A percentile compares a stretch with the other conserved stretches of the same genome.
These are phyloP conservation scores for Falco punctatus DNA, from an alignment of 2,113 vertebrate species.

Conservation along the genomic window DNA sequence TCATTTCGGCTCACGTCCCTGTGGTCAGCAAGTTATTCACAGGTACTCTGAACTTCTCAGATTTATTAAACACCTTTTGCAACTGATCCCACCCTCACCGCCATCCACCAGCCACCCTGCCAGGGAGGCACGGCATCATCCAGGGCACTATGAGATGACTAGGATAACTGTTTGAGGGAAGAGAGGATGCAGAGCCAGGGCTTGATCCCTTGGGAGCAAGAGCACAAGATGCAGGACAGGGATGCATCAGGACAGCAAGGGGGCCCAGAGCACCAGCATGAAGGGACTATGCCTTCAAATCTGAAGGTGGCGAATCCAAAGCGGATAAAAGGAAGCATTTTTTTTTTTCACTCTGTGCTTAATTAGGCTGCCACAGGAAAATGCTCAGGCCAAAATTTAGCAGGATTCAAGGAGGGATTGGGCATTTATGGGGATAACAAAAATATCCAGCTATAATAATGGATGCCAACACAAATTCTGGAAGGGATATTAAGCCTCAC, in stretches of 20 bases:
- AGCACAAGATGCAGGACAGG: background rate
- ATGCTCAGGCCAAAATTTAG: constrained; percentile 34
- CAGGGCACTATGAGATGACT: background rate
- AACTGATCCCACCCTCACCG: accelerated
- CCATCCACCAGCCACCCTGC: background rate
- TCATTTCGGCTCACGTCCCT: accelerated
- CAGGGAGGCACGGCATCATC: background rate
- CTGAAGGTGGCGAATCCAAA: background rate
- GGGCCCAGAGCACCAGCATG: background rate
- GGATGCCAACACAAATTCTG: constrained; percentile 52
- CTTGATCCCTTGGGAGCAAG: background rate
- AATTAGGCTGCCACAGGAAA: constrained; percentile 65
- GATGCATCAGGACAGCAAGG: accelerated
- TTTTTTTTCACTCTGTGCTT: background rate
- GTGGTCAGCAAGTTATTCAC: accelerated
- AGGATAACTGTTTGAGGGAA: background rate
- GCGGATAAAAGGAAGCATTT: background rate
- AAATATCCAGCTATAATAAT: constrained; percentile 42
- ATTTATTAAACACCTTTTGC: background rate
- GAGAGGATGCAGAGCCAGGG: background rate
- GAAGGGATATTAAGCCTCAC: constrained; percentile 59
- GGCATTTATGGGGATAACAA: constrained; percentile 12
- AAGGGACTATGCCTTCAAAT: background rate
- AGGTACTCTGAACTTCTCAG: background rate
- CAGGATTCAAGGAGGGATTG: constrained; percentile 8